Evolutionary conservation across 1,140 invertebrate species (phyloP).

Genomic region (Lucilia sericata): DNA sequence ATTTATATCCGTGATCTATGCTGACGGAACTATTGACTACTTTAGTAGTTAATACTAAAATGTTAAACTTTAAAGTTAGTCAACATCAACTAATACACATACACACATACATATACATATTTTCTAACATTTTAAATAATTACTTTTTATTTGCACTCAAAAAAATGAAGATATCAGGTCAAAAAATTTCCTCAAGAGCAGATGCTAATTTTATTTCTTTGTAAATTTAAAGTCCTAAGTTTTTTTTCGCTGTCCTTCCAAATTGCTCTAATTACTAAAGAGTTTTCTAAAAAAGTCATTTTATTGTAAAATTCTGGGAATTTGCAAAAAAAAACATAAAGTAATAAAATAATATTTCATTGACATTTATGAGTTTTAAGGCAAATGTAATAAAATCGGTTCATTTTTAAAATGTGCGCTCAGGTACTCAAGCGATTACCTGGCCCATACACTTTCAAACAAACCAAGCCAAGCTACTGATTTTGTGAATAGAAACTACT

Average conservation of each 20-base stretch:
- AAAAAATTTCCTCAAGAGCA: background rate
- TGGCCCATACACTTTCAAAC: background rate
- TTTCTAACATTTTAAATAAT: no score
- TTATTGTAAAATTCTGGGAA: slow-evolving; percentile 8
- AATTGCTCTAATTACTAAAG: slow-evolving; percentile 16
- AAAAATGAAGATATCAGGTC: background rate
- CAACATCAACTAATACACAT: no score
- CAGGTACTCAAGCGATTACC: background rate
- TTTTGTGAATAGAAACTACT: background rate
- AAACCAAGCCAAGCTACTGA: background rate
- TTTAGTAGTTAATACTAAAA: no score
- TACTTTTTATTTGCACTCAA: no score
- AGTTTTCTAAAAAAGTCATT: slow-evolving; percentile 40
- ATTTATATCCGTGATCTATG: no score
- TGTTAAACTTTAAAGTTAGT: no score
- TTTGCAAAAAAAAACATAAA: slow-evolving; percentile 4
- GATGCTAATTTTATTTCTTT: background rate
- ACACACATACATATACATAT: no score
- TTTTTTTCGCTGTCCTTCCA: background rate
- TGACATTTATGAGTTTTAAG: slow-evolving; percentile 23
- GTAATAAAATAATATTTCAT: slow-evolving; percentile 22
- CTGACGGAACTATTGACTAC: no score
- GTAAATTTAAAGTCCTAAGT: background rate
- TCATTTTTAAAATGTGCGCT: background rate
- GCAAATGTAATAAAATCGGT: no score